A percentile compares a stretch with the other conserved stretches of the same genome.
Evolutionary conservation across 2,113 vertebrate genomes (phyloP).

Genomic region (Carassius auratus): DNA sequence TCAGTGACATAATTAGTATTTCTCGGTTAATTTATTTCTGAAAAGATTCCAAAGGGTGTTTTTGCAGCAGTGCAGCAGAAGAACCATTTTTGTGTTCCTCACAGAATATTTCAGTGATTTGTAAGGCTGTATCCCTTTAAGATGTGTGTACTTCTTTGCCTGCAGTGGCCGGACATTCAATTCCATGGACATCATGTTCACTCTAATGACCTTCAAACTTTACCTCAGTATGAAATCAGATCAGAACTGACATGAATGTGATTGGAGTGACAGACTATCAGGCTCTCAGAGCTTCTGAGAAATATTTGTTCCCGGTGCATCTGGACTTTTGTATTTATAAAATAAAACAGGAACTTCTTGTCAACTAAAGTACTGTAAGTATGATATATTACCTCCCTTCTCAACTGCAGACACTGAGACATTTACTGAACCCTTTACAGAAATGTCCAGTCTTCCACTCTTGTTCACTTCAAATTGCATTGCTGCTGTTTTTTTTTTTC

Average conservation of each 20-base stretch:
- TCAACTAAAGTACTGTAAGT: constrained; percentile 36
- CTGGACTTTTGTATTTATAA: neutral
- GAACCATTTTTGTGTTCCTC: neutral
- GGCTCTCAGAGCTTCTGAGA: neutral
- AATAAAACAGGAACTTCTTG: constrained; percentile 23
- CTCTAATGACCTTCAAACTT: constrained; percentile 2
- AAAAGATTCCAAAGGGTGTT: neutral
- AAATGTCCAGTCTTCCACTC: neutral
- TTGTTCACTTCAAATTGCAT: neutral
- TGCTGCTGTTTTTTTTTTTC: neutral
- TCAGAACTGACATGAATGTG: constrained; percentile 23
- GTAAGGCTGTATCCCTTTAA: neutral
- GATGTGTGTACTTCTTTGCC: neutral
- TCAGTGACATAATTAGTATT: neutral
- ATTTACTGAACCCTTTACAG: neutral
- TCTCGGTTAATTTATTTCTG: neutral
- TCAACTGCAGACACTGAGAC: neutral
- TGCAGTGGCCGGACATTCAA: neutral
- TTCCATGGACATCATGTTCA: constrained; percentile 4
- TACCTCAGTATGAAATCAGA: constrained; percentile 31
- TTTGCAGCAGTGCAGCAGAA: neutral
- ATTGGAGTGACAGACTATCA: constrained; percentile 24
- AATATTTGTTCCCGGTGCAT: neutral
- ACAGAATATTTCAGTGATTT: neutral
- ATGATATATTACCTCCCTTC: constrained; percentile 33